A percentile compares a stretch with the other conserved stretches of the same genome.
phyloP scores from a whole-genome alignment of 2,888 invertebrate genomes.

The Prenolepis imparis region DNA sequence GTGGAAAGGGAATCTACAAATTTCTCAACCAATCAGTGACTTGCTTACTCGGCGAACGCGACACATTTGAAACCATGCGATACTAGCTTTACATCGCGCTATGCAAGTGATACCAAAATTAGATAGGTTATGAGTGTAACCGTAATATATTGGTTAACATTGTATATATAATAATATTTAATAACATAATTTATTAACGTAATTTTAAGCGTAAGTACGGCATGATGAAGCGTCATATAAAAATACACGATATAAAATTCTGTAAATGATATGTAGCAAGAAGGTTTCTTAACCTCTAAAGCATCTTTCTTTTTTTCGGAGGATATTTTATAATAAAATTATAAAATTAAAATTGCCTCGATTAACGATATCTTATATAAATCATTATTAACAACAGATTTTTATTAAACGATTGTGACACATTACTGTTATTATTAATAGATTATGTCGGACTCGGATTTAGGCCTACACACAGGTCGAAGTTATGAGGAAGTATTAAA shows the following conservation, averaged over 20 bases:
- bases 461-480: constrained; percentile 4
- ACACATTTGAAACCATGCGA: not conserved
- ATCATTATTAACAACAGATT: no score
- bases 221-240: not conserved
- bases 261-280: not conserved
- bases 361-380: not conserved
- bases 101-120: constrained; percentile 18
- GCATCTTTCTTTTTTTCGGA: not conserved
- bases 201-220: constrained; percentile 17
- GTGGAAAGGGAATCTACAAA: not conserved
- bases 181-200: not conserved
- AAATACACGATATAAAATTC: not conserved
- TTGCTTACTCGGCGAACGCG: not conserved
- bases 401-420: not conserved
- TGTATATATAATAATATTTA: constrained; percentile 27
- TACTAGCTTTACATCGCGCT: not conserved
- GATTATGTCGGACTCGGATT: constrained; percentile 78
- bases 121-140: constrained; percentile 40
- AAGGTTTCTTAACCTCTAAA: constrained; percentile 3
- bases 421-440: constrained; percentile 25
- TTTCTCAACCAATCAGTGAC: not conserved
- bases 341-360: not conserved
- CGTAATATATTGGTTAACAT: constrained; percentile 16
- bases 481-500: constrained; percentile 82
- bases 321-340: not conserved